Conservation (phyloP, 1,140 invertebrate species). For the Heterodera carotae region DNA sequence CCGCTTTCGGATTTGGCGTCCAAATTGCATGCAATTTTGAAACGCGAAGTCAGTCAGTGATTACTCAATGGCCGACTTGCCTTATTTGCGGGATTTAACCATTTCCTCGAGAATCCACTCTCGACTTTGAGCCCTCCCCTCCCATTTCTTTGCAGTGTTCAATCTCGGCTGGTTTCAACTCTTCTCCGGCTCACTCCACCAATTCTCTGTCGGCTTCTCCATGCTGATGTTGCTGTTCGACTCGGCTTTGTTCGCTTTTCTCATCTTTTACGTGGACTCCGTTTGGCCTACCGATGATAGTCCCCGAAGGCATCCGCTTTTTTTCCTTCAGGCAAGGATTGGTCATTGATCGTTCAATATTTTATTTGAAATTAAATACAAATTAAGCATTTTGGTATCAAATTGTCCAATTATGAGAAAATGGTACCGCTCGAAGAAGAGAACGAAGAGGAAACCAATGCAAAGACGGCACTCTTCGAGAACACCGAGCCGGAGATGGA, state of each 20-base stretch:
- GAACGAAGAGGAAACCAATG: constrained; percentile 35
- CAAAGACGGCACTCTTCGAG: constrained; percentile 21
- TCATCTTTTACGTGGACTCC: constrained; percentile 49
- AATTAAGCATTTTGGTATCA: background rate
- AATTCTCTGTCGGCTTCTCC: constrained; percentile 45
- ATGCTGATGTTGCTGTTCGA: constrained; percentile 51
- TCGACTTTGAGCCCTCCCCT: too few relatives aligned
- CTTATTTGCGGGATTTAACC: too few relatives aligned
- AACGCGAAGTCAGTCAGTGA: constrained; percentile 40
- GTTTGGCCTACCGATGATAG: constrained; percentile 52
- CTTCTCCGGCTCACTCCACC: constrained; percentile 27
- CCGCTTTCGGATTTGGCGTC: constrained; percentile 49
- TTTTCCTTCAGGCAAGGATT: constrained; percentile 40
- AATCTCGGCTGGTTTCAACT: constrained; percentile 47
- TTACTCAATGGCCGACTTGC: background rate
- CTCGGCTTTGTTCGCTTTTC: constrained; percentile 33
- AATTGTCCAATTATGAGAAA: constrained; percentile 3
- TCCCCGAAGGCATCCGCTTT: constrained; percentile 40
- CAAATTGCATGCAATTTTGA: constrained; percentile 35
- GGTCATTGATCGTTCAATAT: background rate
- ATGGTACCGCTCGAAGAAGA: constrained; percentile 9
- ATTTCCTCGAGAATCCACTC: too few relatives aligned
- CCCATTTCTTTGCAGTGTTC: constrained; percentile 33
- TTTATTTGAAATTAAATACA: background rate
- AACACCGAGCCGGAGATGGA: constrained; percentile 41